Percentiles rank a stretch among this genome's conserved stretches.
These are phyloP conservation scores for Axis porcinus DNA, from an alignment of 2,113 vertebrate genomes.

Conservation along the genomic window DNA sequence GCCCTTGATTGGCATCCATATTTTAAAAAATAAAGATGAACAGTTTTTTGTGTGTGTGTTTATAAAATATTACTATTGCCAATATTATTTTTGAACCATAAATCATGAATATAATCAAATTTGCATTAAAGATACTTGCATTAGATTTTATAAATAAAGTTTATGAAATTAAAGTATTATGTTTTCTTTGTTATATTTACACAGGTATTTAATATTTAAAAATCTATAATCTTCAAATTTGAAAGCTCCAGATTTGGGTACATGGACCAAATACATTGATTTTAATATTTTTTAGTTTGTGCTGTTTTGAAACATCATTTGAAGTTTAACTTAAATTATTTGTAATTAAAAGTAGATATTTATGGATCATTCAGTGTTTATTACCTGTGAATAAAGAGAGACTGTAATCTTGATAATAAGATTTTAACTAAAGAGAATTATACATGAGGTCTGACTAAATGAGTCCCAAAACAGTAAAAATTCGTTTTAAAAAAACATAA, in stretches of 20 bases:
- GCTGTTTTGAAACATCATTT: slow-evolving; percentile 12
- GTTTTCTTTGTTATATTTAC: slow-evolving; percentile 19
- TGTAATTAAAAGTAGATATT: background rate
- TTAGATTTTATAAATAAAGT: slow-evolving; percentile 14
- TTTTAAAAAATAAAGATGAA: slow-evolving; percentile 38
- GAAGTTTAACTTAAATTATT: slow-evolving; percentile 11
- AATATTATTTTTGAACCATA: background rate
- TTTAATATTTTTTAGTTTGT: slow-evolving; percentile 31
- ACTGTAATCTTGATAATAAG: slow-evolving; percentile 4
- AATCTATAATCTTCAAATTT: background rate
- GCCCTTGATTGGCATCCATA: slow-evolving; percentile 4
- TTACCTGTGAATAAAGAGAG: slow-evolving; percentile 21
- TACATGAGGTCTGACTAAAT: background rate
- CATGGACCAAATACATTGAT: background rate
- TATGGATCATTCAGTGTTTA: background rate
- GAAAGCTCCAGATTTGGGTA: background rate
- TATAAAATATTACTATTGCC: background rate
- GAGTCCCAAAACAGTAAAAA: background rate
- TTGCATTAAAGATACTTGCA: background rate
- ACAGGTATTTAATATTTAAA: slow-evolving; percentile 31
- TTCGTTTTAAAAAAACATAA: background rate
- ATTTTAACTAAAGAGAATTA: slow-evolving; percentile 42
- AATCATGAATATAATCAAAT: background rate
- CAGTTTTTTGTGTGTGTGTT: background rate
- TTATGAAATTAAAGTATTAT: background rate